Evolutionary conservation across 1,140 invertebrate genomes (phyloP), one percentile per base, ranked within the genome.

Genomic region (Brachionus asplanchnoidis): DNA sequence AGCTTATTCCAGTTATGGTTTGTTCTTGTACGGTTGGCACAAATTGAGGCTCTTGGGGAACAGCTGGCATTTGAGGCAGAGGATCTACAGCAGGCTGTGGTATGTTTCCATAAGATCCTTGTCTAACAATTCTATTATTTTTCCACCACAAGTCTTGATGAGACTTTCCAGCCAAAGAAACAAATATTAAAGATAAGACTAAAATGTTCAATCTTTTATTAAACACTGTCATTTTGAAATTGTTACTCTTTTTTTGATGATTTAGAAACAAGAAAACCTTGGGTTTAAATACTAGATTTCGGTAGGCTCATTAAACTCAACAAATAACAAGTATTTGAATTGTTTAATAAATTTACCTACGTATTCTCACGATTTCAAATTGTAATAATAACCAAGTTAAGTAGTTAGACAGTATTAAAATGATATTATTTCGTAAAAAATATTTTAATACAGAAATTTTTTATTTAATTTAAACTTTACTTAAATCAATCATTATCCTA

Each of bases 281-380:
- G 32, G 32, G 11, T 73, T 73, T 73, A 73, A 73, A 73, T 73
- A 73, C 28, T 73, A 32, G 36, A 36, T 73, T 73, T 73, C 3
- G 32, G 28, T 40, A 40, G n/a, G 68, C 36, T 40, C 28, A 73
- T 32, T 68, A 68, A 36, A 68, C 23, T 32, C 23, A 68, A 68
- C 23, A 68, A 73, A 73, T 73, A 73, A 40, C 68, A 73, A 73
- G 68, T 73, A 73, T 68, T 68, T 68, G 23, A 32, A 36, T 68
- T 68, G 65, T 68, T 68, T 68, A 68, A 68, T 36, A 68, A 73
- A 73, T 73, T 40, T 73, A 73, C 68, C 68, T 73, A 73, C 68
- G 53, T 56, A 56, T 56, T 56, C 53, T 56, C 53, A 56, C 53
- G 53, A 56, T 56, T 56, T 56, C 53, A 56, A 56, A 56, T 56